Base-by-base conservation (phyloP, 2,113 vertebrate genomes). In the Lynx canadensis region DNA sequence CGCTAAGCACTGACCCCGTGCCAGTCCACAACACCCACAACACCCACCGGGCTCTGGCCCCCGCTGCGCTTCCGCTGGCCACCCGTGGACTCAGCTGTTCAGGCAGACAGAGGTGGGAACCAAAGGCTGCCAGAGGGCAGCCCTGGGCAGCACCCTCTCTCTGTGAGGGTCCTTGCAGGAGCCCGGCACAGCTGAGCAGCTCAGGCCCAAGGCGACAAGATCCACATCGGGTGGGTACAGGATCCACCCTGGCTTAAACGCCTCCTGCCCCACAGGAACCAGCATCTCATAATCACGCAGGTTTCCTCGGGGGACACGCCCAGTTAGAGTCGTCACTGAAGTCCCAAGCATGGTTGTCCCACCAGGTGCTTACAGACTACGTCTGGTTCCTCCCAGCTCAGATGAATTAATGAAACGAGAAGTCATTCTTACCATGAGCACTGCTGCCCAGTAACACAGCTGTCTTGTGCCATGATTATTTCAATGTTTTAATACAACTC, bases 341-440 rank as follows among this genome's bases (percentile, higher is more conserved):
- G 12, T 8, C 21, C 29, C 0, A 9, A 21, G 71, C 3, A 3
- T 1, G 23, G 13, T 0, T 0, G 2, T 14, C 33, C 14, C 52
- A 12, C 3, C 50, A 33, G 12, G 18, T 8, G 14, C 3, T 5
- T 10, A 10, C 6, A 14, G 33, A 4, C 19, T 21, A 29, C 5
- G 41, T 18, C 3, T 5, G 41, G 52, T 25, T 57, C 73, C 63
- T 80, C 87, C 48, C 27, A 48, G 52, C 12, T 68, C 63, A 68
- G 69, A 7, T 0, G 9, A 16, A n/a, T 5, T 23, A 11, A 66
- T 57, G 18, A 68, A 57, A 36, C 18, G 29, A 48, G 18, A 12
- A 23, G 31, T 41, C 36, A 38, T 55, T 14, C 45, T 33, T 3
- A 68, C 69, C 41, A 41, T 0, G 8, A 52, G 63, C 33, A 31